These are phyloP conservation scores for Chiloscyllium punctatum DNA, from an alignment of 2,797 vertebrate genomes.

Conservation along the genomic window DNA sequence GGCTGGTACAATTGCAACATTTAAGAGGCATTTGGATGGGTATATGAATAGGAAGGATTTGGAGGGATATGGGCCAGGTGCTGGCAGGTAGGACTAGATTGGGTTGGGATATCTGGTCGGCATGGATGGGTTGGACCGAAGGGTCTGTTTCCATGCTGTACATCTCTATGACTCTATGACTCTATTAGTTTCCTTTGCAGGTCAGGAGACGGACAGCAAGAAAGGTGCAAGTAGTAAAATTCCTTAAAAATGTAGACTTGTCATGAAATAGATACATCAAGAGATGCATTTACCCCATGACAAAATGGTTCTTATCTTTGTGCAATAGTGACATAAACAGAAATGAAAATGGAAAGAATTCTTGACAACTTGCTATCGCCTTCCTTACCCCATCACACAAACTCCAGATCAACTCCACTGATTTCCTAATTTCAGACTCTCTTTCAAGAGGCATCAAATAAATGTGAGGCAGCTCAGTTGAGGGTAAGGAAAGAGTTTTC, in stretches of 20 bases:
- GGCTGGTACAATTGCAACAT: too few species aligned
- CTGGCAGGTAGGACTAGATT: too few species aligned
- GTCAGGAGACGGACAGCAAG: not conserved
- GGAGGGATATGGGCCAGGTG: too few species aligned
- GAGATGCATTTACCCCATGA: not conserved
- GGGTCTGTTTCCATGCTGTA: too few species aligned
- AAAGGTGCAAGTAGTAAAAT: not conserved
- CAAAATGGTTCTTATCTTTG: too few species aligned
- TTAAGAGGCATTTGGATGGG: too few species aligned
- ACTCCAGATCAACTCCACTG: not conserved
- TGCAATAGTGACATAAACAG: not conserved
- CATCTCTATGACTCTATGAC: too few species aligned
- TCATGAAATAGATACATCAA: not conserved
- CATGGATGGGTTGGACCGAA: too few species aligned
- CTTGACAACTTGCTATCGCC: not conserved
- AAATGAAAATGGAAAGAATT: not conserved
- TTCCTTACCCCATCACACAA: not conserved
- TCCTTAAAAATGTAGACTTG: not conserved
- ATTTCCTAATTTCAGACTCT: not conserved
- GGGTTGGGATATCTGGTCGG: too few species aligned
- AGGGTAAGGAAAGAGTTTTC: not conserved
- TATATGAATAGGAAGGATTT: too few species aligned
- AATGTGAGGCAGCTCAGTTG: too few species aligned
- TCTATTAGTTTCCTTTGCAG: not conserved
- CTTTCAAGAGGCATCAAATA: not conserved